phyloP scores from a whole-genome alignment of 1,140 invertebrate genomes.

The Globodera ellingtonae region DNA sequence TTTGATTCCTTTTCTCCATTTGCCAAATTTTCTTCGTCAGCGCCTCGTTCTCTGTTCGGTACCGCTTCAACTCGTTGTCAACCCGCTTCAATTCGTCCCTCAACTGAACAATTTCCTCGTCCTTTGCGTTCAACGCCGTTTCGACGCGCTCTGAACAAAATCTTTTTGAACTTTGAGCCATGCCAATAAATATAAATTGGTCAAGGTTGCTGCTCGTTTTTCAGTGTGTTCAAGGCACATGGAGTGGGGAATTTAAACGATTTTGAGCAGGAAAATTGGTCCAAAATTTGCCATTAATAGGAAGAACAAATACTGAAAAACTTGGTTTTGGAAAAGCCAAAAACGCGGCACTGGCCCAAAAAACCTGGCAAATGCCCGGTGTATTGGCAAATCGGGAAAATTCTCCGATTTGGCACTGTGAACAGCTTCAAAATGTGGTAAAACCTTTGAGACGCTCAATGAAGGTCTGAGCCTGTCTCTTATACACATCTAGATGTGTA shows the following conservation, averaged over 20 bases:
- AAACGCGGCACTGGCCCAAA: too few species aligned
- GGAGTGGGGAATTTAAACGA: not conserved
- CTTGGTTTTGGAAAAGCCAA: too few species aligned
- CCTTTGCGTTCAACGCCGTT: not conserved
- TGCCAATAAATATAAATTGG: too few species aligned
- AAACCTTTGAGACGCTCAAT: conserved; percentile 3
- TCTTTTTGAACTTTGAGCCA: not conserved
- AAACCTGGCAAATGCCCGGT: too few species aligned
- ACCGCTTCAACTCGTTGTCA: not conserved
- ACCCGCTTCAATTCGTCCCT: conserved; percentile 3
- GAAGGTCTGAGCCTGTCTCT: not conserved
- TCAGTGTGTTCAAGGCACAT: too few species aligned
- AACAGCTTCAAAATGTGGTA: too few species aligned
- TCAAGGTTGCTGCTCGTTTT: too few species aligned
- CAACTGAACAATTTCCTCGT: conserved; percentile 2
- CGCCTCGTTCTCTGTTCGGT: not conserved
- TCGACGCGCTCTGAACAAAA: conserved; percentile 5
- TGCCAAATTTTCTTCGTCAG: not conserved
- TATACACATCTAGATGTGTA: too few species aligned
- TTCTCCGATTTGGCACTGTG: too few species aligned
- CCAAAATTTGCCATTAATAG: too few species aligned
- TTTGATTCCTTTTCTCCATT: not conserved
- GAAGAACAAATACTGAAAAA: too few species aligned
- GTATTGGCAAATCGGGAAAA: too few species aligned
- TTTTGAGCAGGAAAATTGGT: not conserved